These are phyloP conservation scores for Elgonia sp. DNA, from an alignment of 2,888 invertebrate genomes.

Conservation along the genomic window DNA sequence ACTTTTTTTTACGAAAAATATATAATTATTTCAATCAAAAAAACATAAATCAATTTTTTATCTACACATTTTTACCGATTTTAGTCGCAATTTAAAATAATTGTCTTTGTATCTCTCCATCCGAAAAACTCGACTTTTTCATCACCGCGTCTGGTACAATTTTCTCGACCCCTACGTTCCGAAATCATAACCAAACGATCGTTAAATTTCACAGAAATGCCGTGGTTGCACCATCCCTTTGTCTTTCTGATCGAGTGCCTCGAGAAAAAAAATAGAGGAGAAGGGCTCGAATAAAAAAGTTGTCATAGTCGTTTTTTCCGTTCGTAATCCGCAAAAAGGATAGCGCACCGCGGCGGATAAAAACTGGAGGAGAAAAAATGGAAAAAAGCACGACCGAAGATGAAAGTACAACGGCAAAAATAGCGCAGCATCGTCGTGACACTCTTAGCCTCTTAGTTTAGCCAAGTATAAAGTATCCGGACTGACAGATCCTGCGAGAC, in stretches of 20 bases:
- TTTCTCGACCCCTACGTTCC: conserved; percentile 42
- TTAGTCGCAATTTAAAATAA: conserved; percentile 56
- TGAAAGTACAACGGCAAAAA: conserved; percentile 66
- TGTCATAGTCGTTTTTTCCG: conserved; percentile 52
- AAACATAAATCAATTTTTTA: background rate
- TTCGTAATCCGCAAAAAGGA: conserved; percentile 66
- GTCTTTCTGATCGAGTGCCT: conserved; percentile 55
- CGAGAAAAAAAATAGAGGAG: conserved; percentile 46
- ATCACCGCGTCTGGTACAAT: conserved; percentile 28
- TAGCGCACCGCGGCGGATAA: conserved; percentile 51
- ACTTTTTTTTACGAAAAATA: too few species aligned
- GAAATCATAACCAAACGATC: conserved; percentile 52
- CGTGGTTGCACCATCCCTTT: conserved; percentile 51
- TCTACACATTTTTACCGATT: background rate
- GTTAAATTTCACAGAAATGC: conserved; percentile 48
- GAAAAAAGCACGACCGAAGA: conserved; percentile 50
- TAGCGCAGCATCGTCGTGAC: conserved; percentile 68
- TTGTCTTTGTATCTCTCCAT: conserved; percentile 32
- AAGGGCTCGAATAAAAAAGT: conserved; percentile 61
- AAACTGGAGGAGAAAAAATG: conserved; percentile 35
- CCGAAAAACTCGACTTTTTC: conserved; percentile 5
- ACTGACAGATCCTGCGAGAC: conserved; percentile 76
- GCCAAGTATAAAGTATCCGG: conserved; percentile 78
- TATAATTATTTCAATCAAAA: too few species aligned
- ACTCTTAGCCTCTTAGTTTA: conserved; percentile 76